Base-by-base conservation (phyloP, 2,888 invertebrate genomes). In the Caenorhabditis sinica region DNA sequence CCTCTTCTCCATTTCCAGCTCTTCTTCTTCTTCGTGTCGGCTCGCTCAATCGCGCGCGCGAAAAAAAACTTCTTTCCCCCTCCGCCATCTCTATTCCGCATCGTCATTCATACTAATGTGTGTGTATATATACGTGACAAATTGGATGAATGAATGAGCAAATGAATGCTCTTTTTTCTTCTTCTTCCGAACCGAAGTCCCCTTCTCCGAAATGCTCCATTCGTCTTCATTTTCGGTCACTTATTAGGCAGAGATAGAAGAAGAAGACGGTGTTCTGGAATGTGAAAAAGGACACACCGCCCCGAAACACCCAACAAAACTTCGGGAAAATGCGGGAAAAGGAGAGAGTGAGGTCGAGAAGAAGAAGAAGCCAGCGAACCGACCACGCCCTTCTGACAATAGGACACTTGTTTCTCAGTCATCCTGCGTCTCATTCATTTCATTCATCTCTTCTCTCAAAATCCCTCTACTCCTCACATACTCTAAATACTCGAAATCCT, bases 341-440 rank as follows among this genome's bases (percentile, higher is more conserved):
- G 40, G 63, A 20, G 43, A 23, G 20, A 69, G 33, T 36, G 58
- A 36, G 53, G 69, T 53, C 43, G 40, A 65, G 33, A 69, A 79
- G 53, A 68, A 63, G 69, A 71, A 79, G 71, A 74, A 74, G 65
- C 74, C 69, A 51, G 33, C 68, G 65, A 79, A 71, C 69, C 71
- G 71, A 80, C 80, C 80, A 80, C 80, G 58, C 80, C 80, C 80
- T 72, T 80, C 40, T 80, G 72, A 80, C 80, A 80, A 80, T 80
- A 80, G 80, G 72, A 72, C 80, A 72, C 80, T 80, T 80, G 72
- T 80, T 72, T 72, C 80, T 72, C 65, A 61, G 13, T 69, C 77
- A 56, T 71, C 66, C 61, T 72, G 69, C 82, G 65, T 49, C 71
- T 72, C 61, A 30, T 30, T 28, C 51, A n/a, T 69, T 28, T 40